Conservation (phyloP, 2,113 vertebrate species). For the Delphinapterus leucas region DNA sequence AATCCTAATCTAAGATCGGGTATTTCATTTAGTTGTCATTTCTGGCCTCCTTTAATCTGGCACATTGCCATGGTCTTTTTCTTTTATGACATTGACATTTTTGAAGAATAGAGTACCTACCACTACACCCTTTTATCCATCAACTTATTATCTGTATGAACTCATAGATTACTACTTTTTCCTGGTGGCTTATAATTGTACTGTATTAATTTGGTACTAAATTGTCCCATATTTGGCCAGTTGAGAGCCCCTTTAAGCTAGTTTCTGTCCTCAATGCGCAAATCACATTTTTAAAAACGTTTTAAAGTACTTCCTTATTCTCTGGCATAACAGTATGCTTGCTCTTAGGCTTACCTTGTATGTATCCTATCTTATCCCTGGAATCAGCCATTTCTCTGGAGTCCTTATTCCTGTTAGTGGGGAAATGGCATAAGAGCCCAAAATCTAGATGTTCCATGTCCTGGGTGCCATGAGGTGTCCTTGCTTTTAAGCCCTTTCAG, state of each 20-base stretch:
- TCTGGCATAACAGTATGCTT: neutral
- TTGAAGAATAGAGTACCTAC: neutral
- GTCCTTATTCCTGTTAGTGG: neutral
- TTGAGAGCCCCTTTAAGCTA: neutral
- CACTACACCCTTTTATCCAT: neutral
- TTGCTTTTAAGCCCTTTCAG: neutral
- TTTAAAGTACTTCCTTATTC: neutral
- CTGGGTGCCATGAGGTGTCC: neutral
- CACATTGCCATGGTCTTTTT: neutral
- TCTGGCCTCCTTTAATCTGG: neutral
- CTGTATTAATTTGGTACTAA: neutral
- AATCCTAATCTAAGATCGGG: neutral
- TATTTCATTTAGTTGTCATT: neutral
- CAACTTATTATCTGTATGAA: neutral
- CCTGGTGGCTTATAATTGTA: neutral
- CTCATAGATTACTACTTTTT: neutral
- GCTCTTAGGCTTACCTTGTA: neutral
- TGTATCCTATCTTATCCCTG: neutral
- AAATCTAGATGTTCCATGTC: neutral
- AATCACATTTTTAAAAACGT: neutral
- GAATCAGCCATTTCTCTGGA: neutral
- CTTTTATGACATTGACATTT: constrained; percentile 14
- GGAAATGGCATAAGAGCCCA: neutral
- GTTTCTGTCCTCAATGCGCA: neutral
- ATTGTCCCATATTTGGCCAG: neutral